Evolutionary conservation across 2,797 vertebrate genomes (phyloP).

Genomic region (Helarctos malayanus): DNA sequence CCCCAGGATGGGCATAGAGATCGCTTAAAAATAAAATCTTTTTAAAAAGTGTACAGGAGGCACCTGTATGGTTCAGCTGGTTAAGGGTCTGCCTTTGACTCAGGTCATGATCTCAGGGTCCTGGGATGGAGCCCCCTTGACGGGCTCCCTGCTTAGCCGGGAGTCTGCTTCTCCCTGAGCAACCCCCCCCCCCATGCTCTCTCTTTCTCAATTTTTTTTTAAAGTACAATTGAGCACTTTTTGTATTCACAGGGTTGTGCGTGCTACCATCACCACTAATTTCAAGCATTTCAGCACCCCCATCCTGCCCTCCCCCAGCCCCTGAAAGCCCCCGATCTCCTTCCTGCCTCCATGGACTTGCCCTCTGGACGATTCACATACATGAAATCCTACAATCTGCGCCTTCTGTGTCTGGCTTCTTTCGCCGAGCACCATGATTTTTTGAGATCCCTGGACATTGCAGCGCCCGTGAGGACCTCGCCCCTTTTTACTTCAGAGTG

Average conservation of each 20-base stretch:
- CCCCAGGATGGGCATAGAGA: neutral
- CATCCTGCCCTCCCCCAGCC: too few relatives aligned
- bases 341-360: neutral
- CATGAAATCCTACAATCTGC: neutral
- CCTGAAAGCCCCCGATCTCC: neutral
- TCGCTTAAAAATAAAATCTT: neutral
- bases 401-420: neutral
- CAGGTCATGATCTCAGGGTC: neutral
- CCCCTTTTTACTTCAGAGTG: neutral
- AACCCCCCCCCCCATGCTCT: neutral
- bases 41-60: too few relatives aligned
- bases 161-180: neutral
- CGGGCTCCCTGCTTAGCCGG: neutral
- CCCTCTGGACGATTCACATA: neutral
- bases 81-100: neutral
- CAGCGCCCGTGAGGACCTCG: rapidly evolving
- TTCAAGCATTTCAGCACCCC: neutral
- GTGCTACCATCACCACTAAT: neutral
- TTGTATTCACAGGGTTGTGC: neutral
- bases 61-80: neutral
- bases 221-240: neutral
- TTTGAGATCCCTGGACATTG: rapidly evolving
- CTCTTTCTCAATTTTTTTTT: neutral
- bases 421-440: neutral
- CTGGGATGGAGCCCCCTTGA: too few relatives aligned